Conservation (phyloP, 1,140 invertebrate species). For the Cyclargus thomasi region DNA sequence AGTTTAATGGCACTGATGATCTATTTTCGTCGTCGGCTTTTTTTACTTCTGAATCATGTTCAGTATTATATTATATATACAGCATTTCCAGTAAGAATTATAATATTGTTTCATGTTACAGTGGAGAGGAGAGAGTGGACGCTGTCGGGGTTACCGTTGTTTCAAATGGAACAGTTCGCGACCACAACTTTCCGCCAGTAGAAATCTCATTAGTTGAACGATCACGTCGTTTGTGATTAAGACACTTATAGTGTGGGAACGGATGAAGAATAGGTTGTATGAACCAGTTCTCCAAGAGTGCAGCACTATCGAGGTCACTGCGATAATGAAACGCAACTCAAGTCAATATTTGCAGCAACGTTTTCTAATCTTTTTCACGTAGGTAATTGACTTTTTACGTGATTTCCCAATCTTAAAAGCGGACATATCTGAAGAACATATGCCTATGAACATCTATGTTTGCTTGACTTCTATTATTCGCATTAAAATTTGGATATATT, state of each 20-base stretch:
- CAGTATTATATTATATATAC: no score
- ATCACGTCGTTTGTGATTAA: slow-evolving; percentile 59
- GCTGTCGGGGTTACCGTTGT: background rate
- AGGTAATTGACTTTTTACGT: slow-evolving; percentile 5
- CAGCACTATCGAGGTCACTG: slow-evolving; percentile 59
- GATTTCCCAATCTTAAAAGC: background rate
- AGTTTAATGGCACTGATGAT: no score
- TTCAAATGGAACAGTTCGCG: slow-evolving; percentile 30
- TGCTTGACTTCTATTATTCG: background rate
- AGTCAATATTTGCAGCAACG: slow-evolving; percentile 58
- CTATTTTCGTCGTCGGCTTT: no score
- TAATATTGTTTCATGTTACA: no score
- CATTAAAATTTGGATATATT: background rate
- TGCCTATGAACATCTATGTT: no score
- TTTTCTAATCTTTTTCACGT: slow-evolving; percentile 20
- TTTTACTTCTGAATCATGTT: no score
- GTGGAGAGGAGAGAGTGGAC: background rate
- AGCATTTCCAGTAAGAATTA: no score
- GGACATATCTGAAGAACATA: no score
- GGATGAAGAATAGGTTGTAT: slow-evolving; percentile 51
- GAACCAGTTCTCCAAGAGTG: slow-evolving; percentile 66
- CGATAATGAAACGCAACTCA: slow-evolving; percentile 54
- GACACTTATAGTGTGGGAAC: slow-evolving; percentile 59
- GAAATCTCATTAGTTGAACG: slow-evolving; percentile 58
- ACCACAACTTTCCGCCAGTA: slow-evolving; percentile 41